Conservation (phyloP, 1,140 invertebrate species). For the Halictus rubicundus region DNA sequence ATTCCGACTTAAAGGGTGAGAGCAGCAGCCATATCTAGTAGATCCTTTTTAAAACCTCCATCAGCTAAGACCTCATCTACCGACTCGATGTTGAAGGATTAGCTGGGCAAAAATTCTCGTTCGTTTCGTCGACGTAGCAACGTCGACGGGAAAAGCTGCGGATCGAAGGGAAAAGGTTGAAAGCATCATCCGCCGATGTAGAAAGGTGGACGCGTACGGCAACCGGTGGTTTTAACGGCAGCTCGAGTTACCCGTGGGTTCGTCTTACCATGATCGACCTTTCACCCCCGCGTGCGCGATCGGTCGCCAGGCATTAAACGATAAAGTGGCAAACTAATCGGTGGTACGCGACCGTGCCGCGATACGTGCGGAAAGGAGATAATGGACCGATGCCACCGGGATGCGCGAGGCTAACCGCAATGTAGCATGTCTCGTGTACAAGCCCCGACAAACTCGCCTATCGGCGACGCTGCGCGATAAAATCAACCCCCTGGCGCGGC, state of each 20-base stretch:
- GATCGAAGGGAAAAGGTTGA: too few relatives aligned
- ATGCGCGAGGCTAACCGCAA: slow-evolving; percentile 38
- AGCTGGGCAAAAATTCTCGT: too few relatives aligned
- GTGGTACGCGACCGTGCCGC: slow-evolving; percentile 37
- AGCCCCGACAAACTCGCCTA: slow-evolving; percentile 33
- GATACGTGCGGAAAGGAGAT: slow-evolving; percentile 51
- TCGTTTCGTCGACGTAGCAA: too few relatives aligned
- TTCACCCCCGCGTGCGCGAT: slow-evolving; percentile 35
- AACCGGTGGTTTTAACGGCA: slow-evolving; percentile 63
- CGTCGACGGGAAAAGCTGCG: too few relatives aligned
- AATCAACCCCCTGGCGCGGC: not conserved
- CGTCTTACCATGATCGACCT: slow-evolving; percentile 50
- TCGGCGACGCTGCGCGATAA: slow-evolving; percentile 17
- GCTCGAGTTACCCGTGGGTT: slow-evolving; percentile 55
- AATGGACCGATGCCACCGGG: slow-evolving; percentile 53
- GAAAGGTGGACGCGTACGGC: slow-evolving; percentile 6
- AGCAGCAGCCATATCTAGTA: too few relatives aligned
- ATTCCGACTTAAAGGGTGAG: too few relatives aligned
- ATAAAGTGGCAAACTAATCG: slow-evolving; percentile 63
- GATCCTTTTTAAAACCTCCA: too few relatives aligned
- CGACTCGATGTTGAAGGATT: too few relatives aligned
- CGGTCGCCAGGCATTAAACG: slow-evolving; percentile 42
- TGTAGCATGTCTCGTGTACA: not conserved
- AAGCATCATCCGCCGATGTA: too few relatives aligned
- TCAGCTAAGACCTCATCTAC: too few relatives aligned